Evolutionary conservation across 2,888 invertebrate genomes (phyloP), one percentile per base, ranked within the genome.

Genomic region (Eugnorisma glareosa): DNA sequence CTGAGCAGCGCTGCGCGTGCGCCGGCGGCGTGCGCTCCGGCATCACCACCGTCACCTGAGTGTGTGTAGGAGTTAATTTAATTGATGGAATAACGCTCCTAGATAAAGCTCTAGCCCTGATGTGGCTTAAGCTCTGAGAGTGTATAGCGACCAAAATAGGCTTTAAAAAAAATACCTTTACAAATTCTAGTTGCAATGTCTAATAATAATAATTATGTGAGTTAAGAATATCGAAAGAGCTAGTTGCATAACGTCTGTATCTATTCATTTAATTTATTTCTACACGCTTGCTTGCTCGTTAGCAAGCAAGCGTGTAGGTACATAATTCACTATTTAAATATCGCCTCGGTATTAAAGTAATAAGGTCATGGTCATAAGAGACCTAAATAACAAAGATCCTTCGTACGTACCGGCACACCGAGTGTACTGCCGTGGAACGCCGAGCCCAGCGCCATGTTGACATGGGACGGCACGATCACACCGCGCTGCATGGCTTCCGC

Each of bases 1-100:
- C 96, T 2, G 95, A 93, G 83, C 95, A 96, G 54, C 95, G 94
- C 76, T 95, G 96, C 66, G 94, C 93, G 40, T 92, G 89, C 11
- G 93, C 92, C 1, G 94, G 93, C 6, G 97, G 91, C 40, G 95
- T 93, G 73, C 90, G 89, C 43, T 95, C 94, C 1, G 97, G 96
- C 78, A 97, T 87, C 18, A 96, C 94, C 43, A 95, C 97, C 2
- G 96, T 96, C 70, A 96, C 95, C 96, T 96, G 54, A 35, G 73
- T 59, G 37, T 67, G 37, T 59, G 64, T 15, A 78, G 3, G 24
- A 40, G 18, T n/a, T 11, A 28, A 35, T 21, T 35, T 77, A 45
- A 2, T n/a, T 24, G 15, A 31, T 67, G 28, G 6, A 40, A 75
- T 48, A 48, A 48, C 21, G 8, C 10, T 48, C 21, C 24, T 35